Conservation (phyloP, 1,140 invertebrate species). For the Cardiocondyla obscurior region DNA sequence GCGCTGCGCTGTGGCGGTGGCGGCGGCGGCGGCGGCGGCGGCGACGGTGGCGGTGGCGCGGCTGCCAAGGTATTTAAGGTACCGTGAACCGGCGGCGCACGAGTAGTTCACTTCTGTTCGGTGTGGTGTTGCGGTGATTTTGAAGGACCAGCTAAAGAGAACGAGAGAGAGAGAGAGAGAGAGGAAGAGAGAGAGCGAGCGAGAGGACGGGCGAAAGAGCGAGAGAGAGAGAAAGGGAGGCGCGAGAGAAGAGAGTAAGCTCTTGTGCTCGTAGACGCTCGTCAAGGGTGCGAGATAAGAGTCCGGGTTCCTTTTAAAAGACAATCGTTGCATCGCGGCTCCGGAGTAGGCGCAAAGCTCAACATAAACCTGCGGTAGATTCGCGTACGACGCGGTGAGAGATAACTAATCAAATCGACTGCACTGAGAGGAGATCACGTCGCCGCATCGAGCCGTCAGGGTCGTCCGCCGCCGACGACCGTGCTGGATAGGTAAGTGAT, state of each 20-base stretch:
- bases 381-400: conserved; percentile 35
- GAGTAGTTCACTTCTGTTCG: conserved; percentile 84
- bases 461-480: conserved; percentile 63
- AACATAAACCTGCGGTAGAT: background rate
- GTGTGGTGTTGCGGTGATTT: conserved; percentile 81
- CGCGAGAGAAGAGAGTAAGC: conserved; percentile 39
- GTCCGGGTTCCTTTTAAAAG: conserved; percentile 8
- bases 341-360: conserved; percentile 3
- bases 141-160: conserved; percentile 67
- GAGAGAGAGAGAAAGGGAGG: conserved; percentile 47
- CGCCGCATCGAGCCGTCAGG: conserved; percentile 55
- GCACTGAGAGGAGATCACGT: conserved; percentile 56
- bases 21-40: conserved; percentile 63
- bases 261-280: conserved; percentile 52
- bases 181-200: conserved; percentile 12
- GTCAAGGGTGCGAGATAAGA: conserved; percentile 59
- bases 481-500: conserved; percentile 70
- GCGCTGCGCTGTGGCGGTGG: conserved; percentile 56
- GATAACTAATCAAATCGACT: conserved; percentile 35
- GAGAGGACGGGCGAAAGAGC: conserved; percentile 24
- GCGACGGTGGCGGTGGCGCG: conserved; percentile 73
- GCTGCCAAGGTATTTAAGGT: conserved; percentile 84
- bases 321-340: conserved; percentile 30
- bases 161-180: conserved; percentile 55
- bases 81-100: conserved; percentile 83